Evolutionary conservation across 1,140 invertebrate genomes (phyloP).

Genomic region (Ceratina calcarata): DNA sequence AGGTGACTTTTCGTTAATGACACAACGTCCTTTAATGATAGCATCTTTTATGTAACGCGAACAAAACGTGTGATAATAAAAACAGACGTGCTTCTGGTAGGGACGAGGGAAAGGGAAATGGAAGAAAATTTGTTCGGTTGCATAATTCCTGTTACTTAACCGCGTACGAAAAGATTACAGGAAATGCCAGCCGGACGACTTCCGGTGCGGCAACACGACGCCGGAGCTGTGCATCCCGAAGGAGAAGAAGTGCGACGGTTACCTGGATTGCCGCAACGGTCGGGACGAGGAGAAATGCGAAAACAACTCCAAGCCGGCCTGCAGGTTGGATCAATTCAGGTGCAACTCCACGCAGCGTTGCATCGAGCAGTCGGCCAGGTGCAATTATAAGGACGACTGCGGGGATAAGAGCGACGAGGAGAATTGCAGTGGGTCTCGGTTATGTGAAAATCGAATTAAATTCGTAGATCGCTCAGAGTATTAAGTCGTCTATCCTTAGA

Average conservation of each 20-base stretch:
- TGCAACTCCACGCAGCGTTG: constrained; percentile 92
- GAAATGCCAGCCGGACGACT: constrained; percentile 91
- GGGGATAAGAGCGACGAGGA: constrained; percentile 94
- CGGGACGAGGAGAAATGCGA: constrained; percentile 91
- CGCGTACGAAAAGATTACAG: constrained; percentile 86
- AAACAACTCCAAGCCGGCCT: constrained; percentile 77
- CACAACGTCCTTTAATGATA: neutral
- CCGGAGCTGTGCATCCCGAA: constrained; percentile 91
- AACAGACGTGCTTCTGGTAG: too few species aligned
- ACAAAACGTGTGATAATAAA: neutral
- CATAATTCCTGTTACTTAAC: constrained; percentile 21
- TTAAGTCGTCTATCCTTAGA: constrained; percentile 73
- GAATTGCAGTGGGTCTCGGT: constrained; percentile 86
- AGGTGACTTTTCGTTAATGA: neutral
- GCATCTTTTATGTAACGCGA: neutral
- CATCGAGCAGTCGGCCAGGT: constrained; percentile 89
- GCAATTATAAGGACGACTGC: constrained; percentile 94
- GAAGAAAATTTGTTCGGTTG: neutral
- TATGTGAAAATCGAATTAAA: too few species aligned
- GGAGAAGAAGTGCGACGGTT: constrained; percentile 94
- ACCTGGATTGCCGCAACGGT: constrained; percentile 91
- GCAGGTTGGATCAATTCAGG: constrained; percentile 93
- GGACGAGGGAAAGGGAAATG: too few species aligned
- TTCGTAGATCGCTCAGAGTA: too few species aligned
- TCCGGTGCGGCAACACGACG: constrained; percentile 85